A percentile compares a stretch with the other conserved stretches of the same genome.
phyloP scores from a whole-genome alignment of 2,797 vertebrate genomes.

The Poeciliopsis turneri region DNA sequence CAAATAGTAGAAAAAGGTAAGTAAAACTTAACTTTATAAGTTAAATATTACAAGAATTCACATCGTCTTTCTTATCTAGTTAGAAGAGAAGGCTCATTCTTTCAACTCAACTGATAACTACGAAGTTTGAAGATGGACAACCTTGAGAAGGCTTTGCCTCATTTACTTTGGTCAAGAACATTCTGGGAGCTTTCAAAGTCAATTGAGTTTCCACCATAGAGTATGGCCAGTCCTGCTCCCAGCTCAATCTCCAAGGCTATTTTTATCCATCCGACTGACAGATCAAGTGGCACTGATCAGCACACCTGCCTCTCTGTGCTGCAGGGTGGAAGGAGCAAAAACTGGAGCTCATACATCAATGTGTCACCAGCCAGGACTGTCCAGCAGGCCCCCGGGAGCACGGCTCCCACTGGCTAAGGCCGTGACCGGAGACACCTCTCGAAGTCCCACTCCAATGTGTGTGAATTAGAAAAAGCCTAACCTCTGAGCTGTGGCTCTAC shows the following conservation, averaged over 20 bases:
- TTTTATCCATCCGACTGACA: slow-evolving; percentile 78
- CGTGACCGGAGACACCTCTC: slow-evolving; percentile 51
- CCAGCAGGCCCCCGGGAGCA: slow-evolving; percentile 61
- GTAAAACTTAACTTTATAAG: background rate
- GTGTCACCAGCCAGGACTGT: slow-evolving; percentile 75
- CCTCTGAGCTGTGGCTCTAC: background rate
- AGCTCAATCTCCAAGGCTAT: slow-evolving; percentile 75
- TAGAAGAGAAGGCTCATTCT: slow-evolving; percentile 2
- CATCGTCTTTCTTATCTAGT: slow-evolving; percentile 5
- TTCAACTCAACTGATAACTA: slow-evolving; percentile 5
- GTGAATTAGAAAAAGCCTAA: slow-evolving; percentile 17
- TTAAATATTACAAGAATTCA: background rate
- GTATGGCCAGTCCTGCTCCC: slow-evolving; percentile 60
- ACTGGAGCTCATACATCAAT: slow-evolving; percentile 81
- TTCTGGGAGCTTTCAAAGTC: slow-evolving; percentile 69
- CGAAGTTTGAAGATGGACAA: slow-evolving; percentile 47
- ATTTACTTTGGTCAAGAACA: slow-evolving; percentile 61
- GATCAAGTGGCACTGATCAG: slow-evolving; percentile 81
- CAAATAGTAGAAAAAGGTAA: too few species aligned
- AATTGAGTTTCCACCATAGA: slow-evolving; percentile 68
- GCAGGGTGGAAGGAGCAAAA: slow-evolving; percentile 66
- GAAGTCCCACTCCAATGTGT: slow-evolving; percentile 43
- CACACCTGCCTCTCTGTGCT: slow-evolving; percentile 76
- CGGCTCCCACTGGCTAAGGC: slow-evolving; percentile 46
- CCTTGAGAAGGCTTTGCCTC: slow-evolving; percentile 65